Base-by-base conservation (phyloP, 2,888 invertebrate genomes). In the Halictus quadricinctus region DNA sequence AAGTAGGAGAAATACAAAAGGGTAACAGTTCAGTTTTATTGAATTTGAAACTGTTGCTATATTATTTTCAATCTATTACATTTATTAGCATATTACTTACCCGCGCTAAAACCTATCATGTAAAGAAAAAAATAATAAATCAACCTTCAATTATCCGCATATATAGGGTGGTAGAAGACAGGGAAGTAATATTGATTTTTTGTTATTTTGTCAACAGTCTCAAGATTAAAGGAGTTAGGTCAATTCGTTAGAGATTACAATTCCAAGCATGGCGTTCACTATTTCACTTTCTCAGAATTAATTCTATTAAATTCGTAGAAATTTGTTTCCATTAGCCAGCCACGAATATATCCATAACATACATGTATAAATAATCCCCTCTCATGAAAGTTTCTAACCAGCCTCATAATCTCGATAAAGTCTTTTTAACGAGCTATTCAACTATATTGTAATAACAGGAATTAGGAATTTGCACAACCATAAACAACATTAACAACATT, bases 401-500 rank as follows among this genome's bases (percentile, higher is more conserved):
- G 29, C 48, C 10, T 69, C 58, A 36, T 75, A 72, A 76, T 74
- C 80, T 72, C 79, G 85, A 84, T 81, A 58, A 89, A 79, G 77
- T 66, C 70, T 73, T 69, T 80, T 79, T 72, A 72, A 77, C 66
- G 58, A 73, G 80, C 54, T 76, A 48, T 50, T 73, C 80, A 76
- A 72, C 75, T 50, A 29, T 58, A 43, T 29, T 48, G 69, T 76
- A 72, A 86, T 74, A 76, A 10, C 43, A 13, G 60, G 58, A 64
- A 77, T 81, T 64, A 72, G 66, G 50, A 21, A 72, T 69, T 72
- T 70, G n/a, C 1, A 2, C 13, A 60, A 76, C 73, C 75, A 76
- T 85, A 66, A 81, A 79, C 76, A 80, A 76, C 75, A 76, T 85
- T 72, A 81, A 79, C 76, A 80, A 79, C 76, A 84, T 80, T 69